These are phyloP conservation scores for Brevimyrus niger DNA, from an alignment of 2,113 vertebrate species.

Conservation along the genomic window DNA sequence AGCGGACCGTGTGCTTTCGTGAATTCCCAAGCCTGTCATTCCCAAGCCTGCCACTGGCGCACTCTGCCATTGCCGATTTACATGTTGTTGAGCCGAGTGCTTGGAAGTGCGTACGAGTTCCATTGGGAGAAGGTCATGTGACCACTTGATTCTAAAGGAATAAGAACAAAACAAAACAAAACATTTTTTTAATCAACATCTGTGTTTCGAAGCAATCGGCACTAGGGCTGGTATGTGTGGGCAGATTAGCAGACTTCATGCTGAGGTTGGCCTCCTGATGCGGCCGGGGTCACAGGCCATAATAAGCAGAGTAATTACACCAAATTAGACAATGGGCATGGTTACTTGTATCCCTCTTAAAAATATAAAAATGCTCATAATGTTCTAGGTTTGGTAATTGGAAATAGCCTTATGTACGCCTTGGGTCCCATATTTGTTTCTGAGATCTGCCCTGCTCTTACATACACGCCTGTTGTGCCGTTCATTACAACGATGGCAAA, in stretches of 20 bases:
- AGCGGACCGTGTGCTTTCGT: not conserved
- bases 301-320: not conserved
- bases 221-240: not conserved
- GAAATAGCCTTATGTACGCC: conserved; percentile 9
- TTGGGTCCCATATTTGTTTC: conserved; percentile 20
- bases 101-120: not conserved
- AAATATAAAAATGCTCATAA: conserved; percentile 11
- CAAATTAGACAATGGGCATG: not conserved
- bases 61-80: not conserved
- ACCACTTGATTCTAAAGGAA: not conserved
- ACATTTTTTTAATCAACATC: not conserved
- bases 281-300: not conserved
- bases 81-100: not conserved
- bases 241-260: not conserved
- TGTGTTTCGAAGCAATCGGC: not conserved
- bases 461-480: not conserved
- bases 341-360: not conserved
- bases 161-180: not conserved
- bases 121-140: not conserved
- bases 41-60: not conserved
- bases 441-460: not conserved
- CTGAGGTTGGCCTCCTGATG: not conserved
- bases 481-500: conserved; percentile 2
- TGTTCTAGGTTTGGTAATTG: conserved; percentile 8
- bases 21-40: not conserved